phyloP scores from a whole-genome alignment of 1,140 invertebrate species.

The Drosophila baimaii region DNA sequence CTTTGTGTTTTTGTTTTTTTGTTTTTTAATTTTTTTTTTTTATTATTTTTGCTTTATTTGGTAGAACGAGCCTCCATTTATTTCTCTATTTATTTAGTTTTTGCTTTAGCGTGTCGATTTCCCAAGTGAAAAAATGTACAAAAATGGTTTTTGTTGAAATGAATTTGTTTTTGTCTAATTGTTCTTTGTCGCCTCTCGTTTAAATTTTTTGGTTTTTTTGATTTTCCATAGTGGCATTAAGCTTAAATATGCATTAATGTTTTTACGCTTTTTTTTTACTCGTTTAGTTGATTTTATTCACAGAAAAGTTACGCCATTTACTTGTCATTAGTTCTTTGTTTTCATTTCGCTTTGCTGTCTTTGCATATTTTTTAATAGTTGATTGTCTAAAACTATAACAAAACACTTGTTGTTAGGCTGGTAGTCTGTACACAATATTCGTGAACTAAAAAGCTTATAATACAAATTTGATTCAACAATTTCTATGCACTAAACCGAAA shows the following conservation, averaged over 20 bases:
- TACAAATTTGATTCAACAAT: slow-evolving; percentile 25
- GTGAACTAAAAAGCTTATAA: slow-evolving; percentile 23
- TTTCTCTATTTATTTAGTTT: slow-evolving; percentile 63
- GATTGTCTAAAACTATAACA: slow-evolving; percentile 83
- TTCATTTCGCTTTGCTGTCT: slow-evolving; percentile 46
- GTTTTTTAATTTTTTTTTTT: no score
- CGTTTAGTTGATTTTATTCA: slow-evolving; percentile 73
- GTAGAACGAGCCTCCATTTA: slow-evolving; percentile 47
- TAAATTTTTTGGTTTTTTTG: slow-evolving; percentile 23
- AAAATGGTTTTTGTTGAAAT: slow-evolving; percentile 73
- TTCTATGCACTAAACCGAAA: slow-evolving; percentile 23
- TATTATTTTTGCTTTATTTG: slow-evolving; percentile 34
- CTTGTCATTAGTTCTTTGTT: slow-evolving; percentile 72
- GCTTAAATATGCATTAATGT: slow-evolving; percentile 58
- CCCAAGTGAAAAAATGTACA: slow-evolving; percentile 83
- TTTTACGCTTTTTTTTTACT: slow-evolving; percentile 41
- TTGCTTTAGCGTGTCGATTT: slow-evolving; percentile 81
- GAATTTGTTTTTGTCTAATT: slow-evolving; percentile 45
- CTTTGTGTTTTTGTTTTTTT: slow-evolving; percentile 10
- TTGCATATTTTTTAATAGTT: slow-evolving; percentile 61
- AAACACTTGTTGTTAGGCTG: slow-evolving; percentile 70
- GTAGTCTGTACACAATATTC: slow-evolving; percentile 43
- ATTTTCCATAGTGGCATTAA: slow-evolving; percentile 52
- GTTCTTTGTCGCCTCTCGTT: slow-evolving; percentile 22
- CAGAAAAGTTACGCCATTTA: slow-evolving; percentile 82